Evolutionary conservation across 2,888 invertebrate genomes (phyloP), one percentile per base, ranked within the genome.

Genomic region (Camptogramma bilineatum): DNA sequence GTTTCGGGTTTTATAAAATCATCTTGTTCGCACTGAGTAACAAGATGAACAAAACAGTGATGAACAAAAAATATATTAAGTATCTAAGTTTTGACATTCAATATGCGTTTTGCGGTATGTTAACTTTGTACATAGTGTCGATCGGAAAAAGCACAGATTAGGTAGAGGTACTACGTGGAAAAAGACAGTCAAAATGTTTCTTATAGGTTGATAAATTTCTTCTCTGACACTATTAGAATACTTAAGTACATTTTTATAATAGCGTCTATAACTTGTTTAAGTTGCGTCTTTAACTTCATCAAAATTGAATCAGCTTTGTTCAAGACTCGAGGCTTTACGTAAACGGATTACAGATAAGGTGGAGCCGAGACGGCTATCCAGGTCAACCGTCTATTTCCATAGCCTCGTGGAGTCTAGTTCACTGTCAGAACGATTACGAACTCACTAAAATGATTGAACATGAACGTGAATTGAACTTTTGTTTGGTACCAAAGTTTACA

Each of bases 371-470:
- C 57, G 60, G 52, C 44, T 63, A 73, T 73, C 69, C 68, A 70
- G 74, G 75, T 61, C 72, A 62, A 19, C 51, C 59, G 65, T 65
- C 68, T 73, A 69, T 75, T 75, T 71, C 60, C 31, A 58, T 42
- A 63, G 57, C 58, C 52, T 19, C 56, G n/a, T 21, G 59, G 56
- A 44, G 53, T 59, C 58, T 70, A 70, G 66, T 73, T 69, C 67
- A 66, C 63, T 68, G 67, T 67, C 70, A 66, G 63, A 34, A 28
- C 50, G 17, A 28, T 34, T 62, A 16, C 4, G 7, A 52, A 48
- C 44, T 16, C 17, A 8, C 16, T 44, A 7, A 44, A 44, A 17
- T 8, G 5, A 17, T 17, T 44, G 16, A 17, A 44, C 16, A 17
- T 17, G 17, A 42, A 16, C 44, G 16, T 17, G 39, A 39, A 39